phyloP scores from a whole-genome alignment of 2,113 vertebrate genomes.

The Scomber colias region DNA sequence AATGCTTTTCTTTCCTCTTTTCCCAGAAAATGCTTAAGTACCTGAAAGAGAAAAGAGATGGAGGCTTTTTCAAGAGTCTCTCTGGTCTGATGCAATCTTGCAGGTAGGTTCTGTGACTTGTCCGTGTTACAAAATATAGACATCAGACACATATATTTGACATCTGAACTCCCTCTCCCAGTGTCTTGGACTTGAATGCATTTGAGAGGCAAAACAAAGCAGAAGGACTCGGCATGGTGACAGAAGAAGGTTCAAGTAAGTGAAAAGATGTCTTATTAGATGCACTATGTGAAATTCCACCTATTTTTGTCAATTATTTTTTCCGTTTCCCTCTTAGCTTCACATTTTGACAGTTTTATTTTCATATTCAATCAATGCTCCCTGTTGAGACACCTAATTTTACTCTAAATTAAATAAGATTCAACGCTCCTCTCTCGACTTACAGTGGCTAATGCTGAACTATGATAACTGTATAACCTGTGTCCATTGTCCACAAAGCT shows the following conservation, averaged over 20 bases:
- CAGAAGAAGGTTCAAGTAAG: slow-evolving; percentile 99
- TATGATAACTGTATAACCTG: slow-evolving; percentile 41
- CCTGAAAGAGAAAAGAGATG: slow-evolving; percentile 97
- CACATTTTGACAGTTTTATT: slow-evolving; percentile 6
- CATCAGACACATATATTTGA: slow-evolving; percentile 13
- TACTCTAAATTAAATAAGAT: slow-evolving; percentile 2
- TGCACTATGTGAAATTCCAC: neutral
- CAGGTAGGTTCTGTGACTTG: slow-evolving; percentile 84
- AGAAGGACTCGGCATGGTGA: slow-evolving; percentile 98
- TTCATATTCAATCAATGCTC: neutral
- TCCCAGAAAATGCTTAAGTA: slow-evolving; percentile 98
- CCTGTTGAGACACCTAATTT: neutral
- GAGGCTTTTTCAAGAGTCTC: slow-evolving; percentile 97
- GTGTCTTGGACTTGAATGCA: slow-evolving; percentile 98
- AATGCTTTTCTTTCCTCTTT: slow-evolving; percentile 9
- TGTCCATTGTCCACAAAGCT: neutral
- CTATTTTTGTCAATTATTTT: neutral
- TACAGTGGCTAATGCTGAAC: slow-evolving; percentile 64
- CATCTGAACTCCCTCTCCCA: slow-evolving; percentile 61
- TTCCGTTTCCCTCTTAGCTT: neutral
- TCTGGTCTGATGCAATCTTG: slow-evolving; percentile 98
- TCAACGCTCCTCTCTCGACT: neutral
- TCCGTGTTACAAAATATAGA: neutral
- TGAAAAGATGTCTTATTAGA: slow-evolving; percentile 48
- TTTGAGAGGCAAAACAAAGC: slow-evolving; percentile 99